Evolutionary conservation across 2,888 invertebrate species (phyloP), one percentile per base, ranked within the genome.

Genomic region (Lysandra coridon): DNA sequence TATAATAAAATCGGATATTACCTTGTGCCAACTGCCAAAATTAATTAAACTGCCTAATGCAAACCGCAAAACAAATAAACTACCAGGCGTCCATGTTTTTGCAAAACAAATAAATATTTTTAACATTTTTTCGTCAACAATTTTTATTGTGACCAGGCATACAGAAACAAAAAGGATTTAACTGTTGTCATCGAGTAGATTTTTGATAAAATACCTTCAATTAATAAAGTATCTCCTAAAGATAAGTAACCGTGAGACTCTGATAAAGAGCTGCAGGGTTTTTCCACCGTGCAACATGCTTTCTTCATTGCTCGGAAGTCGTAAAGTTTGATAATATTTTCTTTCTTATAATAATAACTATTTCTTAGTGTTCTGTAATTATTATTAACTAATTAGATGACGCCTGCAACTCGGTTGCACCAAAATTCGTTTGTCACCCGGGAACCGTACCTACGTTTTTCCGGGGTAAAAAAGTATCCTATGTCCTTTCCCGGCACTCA

Each of bases 121-220:
- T 49, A 75, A 75, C 75, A 75, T 76, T 76, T 76, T 76, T 76
- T 76, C 57, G 53, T 33, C 12, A 33, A 76, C 76, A 76, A 30
- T 76, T 76, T 76, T 76, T 76, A 76, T 76, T 76, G 53, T 33
- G 30, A 76, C 76, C 57, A 76, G 76, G 76, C 12, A 6, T 33
- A 53, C 76, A 76, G 76, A 53, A 53, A 33, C 53, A 33, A 30
- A 53, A 53, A 14, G 76, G 57, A 57, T 57, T 33, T 53, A 10
- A 49, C 17, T 57, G 57, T 57, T 14, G 53, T 53, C 49, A 76
- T 74, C 23, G n/a, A 23, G 17, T 44, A 44, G n/a, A 73, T n/a
- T 73, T 73, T 73, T 10, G 73, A 44, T 23, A 40, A 14, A 14
- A 0, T 4, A 12, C 33, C 4, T 1, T 69, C 33, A 69, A 33